Conservation (phyloP, 2,888 invertebrate species). For the Drosophila testacea region DNA sequence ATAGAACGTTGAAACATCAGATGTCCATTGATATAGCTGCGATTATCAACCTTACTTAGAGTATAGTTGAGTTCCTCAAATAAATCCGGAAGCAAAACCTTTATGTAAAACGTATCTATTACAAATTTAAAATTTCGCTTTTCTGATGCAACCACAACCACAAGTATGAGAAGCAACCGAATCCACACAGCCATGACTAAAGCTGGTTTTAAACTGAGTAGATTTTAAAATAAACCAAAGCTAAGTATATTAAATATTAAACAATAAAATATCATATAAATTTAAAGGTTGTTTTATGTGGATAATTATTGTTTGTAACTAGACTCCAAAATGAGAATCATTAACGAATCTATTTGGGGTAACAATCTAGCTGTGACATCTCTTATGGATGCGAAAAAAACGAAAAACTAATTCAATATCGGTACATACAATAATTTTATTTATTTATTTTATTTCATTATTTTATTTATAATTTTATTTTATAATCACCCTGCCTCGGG, state of each 20-base stretch:
- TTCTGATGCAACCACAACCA: constrained; percentile 1
- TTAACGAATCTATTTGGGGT: not conserved
- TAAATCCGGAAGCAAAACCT: not conserved
- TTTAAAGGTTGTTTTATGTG: not conserved
- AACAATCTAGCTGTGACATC: not conserved
- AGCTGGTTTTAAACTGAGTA: not conserved
- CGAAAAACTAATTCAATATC: too few species aligned
- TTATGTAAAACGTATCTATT: constrained; percentile 18
- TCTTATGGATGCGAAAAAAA: not conserved
- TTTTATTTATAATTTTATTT: too few species aligned
- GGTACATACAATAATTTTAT: not conserved
- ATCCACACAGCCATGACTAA: not conserved
- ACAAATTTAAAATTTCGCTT: constrained; percentile 22
- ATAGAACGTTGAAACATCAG: constrained; percentile 13
- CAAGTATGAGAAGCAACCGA: not conserved
- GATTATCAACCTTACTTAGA: constrained; percentile 16
- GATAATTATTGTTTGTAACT: not conserved
- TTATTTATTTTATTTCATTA: too few species aligned
- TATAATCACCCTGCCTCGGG: constrained; percentile 32
- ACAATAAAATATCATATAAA: not conserved
- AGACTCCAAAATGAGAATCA: not conserved
- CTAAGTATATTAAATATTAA: not conserved
- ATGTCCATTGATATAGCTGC: constrained; percentile 32
- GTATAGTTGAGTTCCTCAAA: constrained; percentile 20
- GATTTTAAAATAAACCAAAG: not conserved